Evolutionary conservation across 2,888 invertebrate species (phyloP), one percentile per base, ranked within the genome.

Genomic region (Trichopria drosophilae): DNA sequence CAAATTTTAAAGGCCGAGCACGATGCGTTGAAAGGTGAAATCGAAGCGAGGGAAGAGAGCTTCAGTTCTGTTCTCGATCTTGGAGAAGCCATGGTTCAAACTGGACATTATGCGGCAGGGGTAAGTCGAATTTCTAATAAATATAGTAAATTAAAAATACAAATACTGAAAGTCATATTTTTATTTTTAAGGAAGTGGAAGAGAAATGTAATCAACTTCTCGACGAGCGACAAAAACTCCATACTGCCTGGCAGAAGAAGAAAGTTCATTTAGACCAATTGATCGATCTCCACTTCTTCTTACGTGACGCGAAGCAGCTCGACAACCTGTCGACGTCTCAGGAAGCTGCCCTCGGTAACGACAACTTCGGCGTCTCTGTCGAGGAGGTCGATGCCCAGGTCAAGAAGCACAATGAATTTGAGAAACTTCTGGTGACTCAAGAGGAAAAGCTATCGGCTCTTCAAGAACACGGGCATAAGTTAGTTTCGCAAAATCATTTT

Each of bases 321-420:
- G 91, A 95, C 69, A 90, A 92, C 57, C 82, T 91, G 10, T 91
- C 93, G 55, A 86, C 87, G 10, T 84, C 90, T 0, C 96, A 97
- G 76, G 94, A 96, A 69, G 88, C 87, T 0, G 84, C 88, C 0
- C 71, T 90, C 1, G 80, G 82, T 74, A 85, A 84, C 47, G 82
- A 83, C 0, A 87, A 89, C 62, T 85, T 86, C 52, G 86, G 88
- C 0, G 83, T 88, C 29, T 87, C 86, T 0, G 90, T 90, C 0
- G 94, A 96, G 67, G 92, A 93, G 70, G 94, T 97, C 0, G 89
- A 91, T 63, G 87, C 87, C 31, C 86, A 90, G 68, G 83, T 92
- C 19, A 93, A 93, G 78, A 93, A 93, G 69, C 95, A 97, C 64
- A 95, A 94, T 63, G 94, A 92, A 3, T 96, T 98, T 72, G 94